These are phyloP conservation scores for human (Homo sapiens) DNA, from an alignment of 2,113 vertebrate genomes.

Conservation along the genomic window GRCh38 chr3:103764001-103764500, in stretches of 20 bases:
- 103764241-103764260: neutral
- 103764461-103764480: too few relatives aligned
- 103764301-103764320: neutral
- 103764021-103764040: neutral
- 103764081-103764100: conserved; percentile 25
- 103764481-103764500: too few relatives aligned
- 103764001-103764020: neutral
- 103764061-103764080: conserved; percentile 1
- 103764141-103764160: neutral
- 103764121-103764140: neutral
- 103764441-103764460: too few relatives aligned
- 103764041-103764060: neutral
- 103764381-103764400: too few relatives aligned
- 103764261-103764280: neutral
- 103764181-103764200: neutral
- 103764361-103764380: too few relatives aligned
- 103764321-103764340: neutral
- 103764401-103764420: too few relatives aligned
- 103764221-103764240: neutral
- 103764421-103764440: too few relatives aligned
- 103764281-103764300: neutral
- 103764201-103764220: neutral
- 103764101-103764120: neutral
- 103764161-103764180: neutral
- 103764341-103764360: neutral